Evolutionary conservation across 2,113 vertebrate genomes (phyloP).

Genomic region (Boleophthalmus pectinirostris): DNA sequence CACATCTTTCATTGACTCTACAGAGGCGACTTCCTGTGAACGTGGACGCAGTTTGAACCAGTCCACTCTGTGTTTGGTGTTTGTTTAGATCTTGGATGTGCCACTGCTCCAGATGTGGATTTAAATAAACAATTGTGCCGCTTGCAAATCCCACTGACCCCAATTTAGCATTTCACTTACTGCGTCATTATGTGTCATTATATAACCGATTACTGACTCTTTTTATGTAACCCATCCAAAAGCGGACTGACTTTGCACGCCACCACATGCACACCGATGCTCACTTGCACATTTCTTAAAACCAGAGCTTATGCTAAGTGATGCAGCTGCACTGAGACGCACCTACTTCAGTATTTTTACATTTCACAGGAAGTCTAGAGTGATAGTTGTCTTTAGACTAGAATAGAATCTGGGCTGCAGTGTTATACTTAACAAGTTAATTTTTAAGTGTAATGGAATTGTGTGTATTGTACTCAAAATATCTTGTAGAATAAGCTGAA

Average conservation of each 20-base stretch:
- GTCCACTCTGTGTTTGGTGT: not conserved
- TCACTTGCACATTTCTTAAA: slow-evolving; percentile 20
- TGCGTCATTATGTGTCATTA: slow-evolving; percentile 45
- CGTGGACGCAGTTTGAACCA: not conserved
- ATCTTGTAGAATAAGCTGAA: not conserved
- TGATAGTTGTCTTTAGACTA: not conserved
- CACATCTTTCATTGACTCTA: not conserved
- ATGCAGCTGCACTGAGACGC: not conserved
- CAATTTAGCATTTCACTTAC: slow-evolving; percentile 37
- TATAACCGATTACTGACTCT: slow-evolving; percentile 41
- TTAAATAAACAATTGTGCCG: not conserved
- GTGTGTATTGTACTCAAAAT: not conserved
- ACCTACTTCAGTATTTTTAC: not conserved
- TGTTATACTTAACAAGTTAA: not conserved
- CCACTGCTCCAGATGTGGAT: slow-evolving; percentile 22
- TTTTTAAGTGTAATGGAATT: not conserved
- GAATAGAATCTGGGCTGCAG: not conserved
- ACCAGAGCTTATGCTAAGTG: not conserved
- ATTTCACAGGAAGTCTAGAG: not conserved
- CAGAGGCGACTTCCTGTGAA: not conserved
- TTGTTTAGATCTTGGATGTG: not conserved
- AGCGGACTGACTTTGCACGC: slow-evolving; percentile 20
- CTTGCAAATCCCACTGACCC: slow-evolving; percentile 21
- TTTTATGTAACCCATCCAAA: slow-evolving; percentile 36
- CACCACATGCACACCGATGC: slow-evolving; percentile 19